These are phyloP conservation scores for Ceramica pisi DNA, from an alignment of 2,888 invertebrate species.

Conservation along the genomic window DNA sequence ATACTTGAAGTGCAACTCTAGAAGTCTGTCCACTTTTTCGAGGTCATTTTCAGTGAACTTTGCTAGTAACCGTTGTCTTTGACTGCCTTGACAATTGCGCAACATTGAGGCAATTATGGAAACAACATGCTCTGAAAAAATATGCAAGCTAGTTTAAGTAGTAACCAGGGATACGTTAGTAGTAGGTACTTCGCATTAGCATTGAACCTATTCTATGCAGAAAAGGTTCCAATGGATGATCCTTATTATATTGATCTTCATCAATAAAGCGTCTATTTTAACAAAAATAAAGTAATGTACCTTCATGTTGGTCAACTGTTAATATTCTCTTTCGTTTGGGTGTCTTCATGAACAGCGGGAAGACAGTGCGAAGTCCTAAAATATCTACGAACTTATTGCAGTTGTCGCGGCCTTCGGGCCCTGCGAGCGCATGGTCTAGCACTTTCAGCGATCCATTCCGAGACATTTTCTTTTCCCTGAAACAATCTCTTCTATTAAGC, in stretches of 20 bases:
- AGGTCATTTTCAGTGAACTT: conserved; percentile 99
- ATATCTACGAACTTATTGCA: conserved; percentile 99
- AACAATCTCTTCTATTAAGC: conserved; percentile 42
- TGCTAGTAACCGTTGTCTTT: conserved; percentile 96
- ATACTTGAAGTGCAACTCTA: conserved; percentile 99
- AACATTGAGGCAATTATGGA: conserved; percentile 98
- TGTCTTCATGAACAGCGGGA: conserved; percentile 99
- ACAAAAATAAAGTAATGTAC: conserved; percentile 66
- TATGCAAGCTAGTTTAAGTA: background rate
- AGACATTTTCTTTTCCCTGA: conserved; percentile 97
- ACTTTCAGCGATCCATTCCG: conserved; percentile 99
- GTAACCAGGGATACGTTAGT: too few species aligned
- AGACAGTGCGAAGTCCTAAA: conserved; percentile 98
- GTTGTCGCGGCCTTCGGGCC: conserved; percentile 97
- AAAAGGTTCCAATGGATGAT: background rate
- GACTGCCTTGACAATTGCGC: conserved; percentile 97
- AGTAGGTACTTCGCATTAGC: background rate
- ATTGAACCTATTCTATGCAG: background rate
- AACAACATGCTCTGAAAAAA: conserved; percentile 95
- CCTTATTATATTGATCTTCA: background rate
- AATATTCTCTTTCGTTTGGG: conserved; percentile 96
- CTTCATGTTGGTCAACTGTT: conserved; percentile 97
- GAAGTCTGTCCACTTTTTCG: conserved; percentile 98
- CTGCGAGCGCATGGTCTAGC: conserved; percentile 99
- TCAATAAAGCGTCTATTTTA: too few species aligned